phyloP scores from a whole-genome alignment of 2,888 invertebrate genomes.

The Nephrotoma guestfalica region DNA sequence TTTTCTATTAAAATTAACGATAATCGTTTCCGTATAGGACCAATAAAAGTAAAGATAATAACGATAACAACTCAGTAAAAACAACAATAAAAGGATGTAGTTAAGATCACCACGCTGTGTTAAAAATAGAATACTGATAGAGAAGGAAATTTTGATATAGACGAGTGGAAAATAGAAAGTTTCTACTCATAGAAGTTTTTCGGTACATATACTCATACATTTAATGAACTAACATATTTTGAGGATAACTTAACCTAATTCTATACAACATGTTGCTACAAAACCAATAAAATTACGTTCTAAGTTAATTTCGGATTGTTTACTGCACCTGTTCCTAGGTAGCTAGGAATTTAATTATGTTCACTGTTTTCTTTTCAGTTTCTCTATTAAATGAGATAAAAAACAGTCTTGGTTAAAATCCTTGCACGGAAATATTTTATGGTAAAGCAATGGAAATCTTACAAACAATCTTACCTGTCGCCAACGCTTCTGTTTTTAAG shows the following conservation, averaged over 20 bases:
- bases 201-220: neutral
- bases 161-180: neutral
- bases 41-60: neutral
- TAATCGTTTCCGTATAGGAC: neutral
- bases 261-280: neutral
- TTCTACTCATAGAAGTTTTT: neutral
- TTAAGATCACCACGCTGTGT: neutral
- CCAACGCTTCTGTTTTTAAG: no score
- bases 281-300: neutral
- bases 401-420: no score
- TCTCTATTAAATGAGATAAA: no score
- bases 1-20: neutral
- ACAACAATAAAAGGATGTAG: neutral
- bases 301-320: neutral
- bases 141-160: neutral
- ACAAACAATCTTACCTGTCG: no score
- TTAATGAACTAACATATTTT: neutral
- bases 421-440: no score
- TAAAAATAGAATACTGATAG: neutral
- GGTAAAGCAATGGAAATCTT: no score
- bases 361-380: no score
- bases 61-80: neutral
- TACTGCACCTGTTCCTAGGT: neutral
- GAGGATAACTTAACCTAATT: neutral
- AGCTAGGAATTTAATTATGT: neutral